Percentiles rank a stretch among this genome's conserved stretches.
These are phyloP conservation scores for Tragopan temminckii DNA, from an alignment of 2,797 vertebrate species.

Conservation along the genomic window DNA sequence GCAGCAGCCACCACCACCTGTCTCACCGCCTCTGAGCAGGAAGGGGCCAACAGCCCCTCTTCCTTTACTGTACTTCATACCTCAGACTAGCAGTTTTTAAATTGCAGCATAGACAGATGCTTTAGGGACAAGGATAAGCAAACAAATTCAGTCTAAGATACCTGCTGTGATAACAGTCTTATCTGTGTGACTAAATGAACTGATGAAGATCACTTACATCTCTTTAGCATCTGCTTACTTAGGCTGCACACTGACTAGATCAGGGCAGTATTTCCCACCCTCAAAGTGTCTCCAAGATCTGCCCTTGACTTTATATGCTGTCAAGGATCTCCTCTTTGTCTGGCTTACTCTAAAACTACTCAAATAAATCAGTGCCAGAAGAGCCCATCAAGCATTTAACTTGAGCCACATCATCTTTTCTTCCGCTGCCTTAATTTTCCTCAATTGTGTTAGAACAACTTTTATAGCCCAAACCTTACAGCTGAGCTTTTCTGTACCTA, in stretches of 20 bases:
- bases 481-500: neutral
- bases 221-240: neutral
- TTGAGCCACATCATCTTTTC: neutral
- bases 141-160: neutral
- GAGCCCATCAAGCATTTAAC: neutral
- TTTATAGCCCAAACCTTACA: neutral
- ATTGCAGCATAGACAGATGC: neutral
- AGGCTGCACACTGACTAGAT: neutral
- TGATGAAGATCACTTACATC: neutral
- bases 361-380: neutral
- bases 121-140: neutral
- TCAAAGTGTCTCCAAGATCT: neutral
- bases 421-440: neutral
- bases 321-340: neutral
- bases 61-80: no score
- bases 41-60: neutral
- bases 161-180: neutral
- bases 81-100: neutral
- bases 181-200: neutral
- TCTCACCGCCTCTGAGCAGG: neutral
- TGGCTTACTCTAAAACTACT: neutral
- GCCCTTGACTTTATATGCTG: neutral
- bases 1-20: neutral
- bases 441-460: neutral
- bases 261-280: neutral